Conservation (phyloP, 2,113 vertebrate genomes). For the Spea bombifrons region DNA sequence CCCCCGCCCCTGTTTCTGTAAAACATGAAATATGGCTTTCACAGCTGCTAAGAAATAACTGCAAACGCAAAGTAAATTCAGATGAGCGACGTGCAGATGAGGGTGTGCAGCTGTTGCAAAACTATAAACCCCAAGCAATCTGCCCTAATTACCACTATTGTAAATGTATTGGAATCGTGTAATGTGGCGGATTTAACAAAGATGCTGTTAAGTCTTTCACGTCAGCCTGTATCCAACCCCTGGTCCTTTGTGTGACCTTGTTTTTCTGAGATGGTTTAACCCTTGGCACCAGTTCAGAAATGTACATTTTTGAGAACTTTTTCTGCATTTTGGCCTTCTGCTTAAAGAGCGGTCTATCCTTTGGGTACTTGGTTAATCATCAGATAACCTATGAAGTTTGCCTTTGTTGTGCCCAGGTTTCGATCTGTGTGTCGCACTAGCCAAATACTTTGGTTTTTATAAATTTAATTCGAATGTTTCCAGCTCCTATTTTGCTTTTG, state of each 20-base stretch:
- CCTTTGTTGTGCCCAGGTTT: too few relatives aligned
- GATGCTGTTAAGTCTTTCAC: constrained; percentile 1
- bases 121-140: constrained; percentile 16
- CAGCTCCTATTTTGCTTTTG: too few relatives aligned
- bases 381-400: too few relatives aligned
- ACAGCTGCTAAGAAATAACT: constrained; percentile 15
- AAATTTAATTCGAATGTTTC: too few relatives aligned
- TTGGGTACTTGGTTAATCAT: too few relatives aligned
- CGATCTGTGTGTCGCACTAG: too few relatives aligned
- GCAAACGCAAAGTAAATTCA: constrained; percentile 6
- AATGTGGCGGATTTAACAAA: constrained; percentile 11
- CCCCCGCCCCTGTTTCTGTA: neutral
- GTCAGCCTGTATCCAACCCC: neutral
- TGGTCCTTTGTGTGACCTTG: neutral
- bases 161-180: constrained; percentile 23
- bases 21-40: constrained; percentile 4
- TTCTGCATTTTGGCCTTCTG: too few relatives aligned
- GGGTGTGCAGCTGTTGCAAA: constrained; percentile 25
- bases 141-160: constrained; percentile 26
- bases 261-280: neutral
- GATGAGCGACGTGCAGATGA: neutral
- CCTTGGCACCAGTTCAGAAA: neutral
- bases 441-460: too few relatives aligned
- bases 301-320: too few relatives aligned
- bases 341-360: too few relatives aligned